These are phyloP conservation scores for Centruroides sculpturatus DNA, from an alignment of 1,140 invertebrate genomes.

Conservation along the genomic window DNA sequence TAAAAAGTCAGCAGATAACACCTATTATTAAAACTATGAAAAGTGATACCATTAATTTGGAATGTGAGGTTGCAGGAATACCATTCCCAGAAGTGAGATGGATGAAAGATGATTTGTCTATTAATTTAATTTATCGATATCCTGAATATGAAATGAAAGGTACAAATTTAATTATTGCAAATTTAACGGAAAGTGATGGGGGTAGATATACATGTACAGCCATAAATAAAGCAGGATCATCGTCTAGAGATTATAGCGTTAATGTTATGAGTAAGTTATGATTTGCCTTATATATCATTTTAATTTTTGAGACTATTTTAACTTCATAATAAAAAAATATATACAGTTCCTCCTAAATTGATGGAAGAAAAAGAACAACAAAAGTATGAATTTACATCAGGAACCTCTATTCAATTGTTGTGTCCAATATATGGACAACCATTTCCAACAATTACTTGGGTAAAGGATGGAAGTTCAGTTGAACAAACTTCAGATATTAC, in stretches of 20 bases:
- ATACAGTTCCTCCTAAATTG: neutral
- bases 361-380: neutral
- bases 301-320: too few species aligned
- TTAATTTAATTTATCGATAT: too few species aligned
- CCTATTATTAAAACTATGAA: conserved; percentile 21
- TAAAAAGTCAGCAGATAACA: conserved; percentile 2
- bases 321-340: neutral
- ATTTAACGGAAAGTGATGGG: conserved; percentile 22
- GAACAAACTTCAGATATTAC: conserved; percentile 14
- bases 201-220: conserved; percentile 37
- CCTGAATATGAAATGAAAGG: too few species aligned
- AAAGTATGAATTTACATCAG: conserved; percentile 3
- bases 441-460: conserved; percentile 7
- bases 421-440: conserved; percentile 9
- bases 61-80: conserved; percentile 29
- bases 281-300: too few species aligned
- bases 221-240: conserved; percentile 36
- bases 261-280: conserved; percentile 33
- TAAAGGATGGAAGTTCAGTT: conserved; percentile 4
- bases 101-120: conserved; percentile 20
- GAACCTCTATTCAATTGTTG: conserved; percentile 1
- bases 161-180: too few species aligned
- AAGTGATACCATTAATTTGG: conserved; percentile 25
- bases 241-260: conserved; percentile 31
- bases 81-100: conserved; percentile 28